A percentile compares a stretch with the other conserved stretches of the same genome.
These are phyloP conservation scores for Lasioglossum lativentre DNA, from an alignment of 2,888 invertebrate genomes.

Conservation along the genomic window DNA sequence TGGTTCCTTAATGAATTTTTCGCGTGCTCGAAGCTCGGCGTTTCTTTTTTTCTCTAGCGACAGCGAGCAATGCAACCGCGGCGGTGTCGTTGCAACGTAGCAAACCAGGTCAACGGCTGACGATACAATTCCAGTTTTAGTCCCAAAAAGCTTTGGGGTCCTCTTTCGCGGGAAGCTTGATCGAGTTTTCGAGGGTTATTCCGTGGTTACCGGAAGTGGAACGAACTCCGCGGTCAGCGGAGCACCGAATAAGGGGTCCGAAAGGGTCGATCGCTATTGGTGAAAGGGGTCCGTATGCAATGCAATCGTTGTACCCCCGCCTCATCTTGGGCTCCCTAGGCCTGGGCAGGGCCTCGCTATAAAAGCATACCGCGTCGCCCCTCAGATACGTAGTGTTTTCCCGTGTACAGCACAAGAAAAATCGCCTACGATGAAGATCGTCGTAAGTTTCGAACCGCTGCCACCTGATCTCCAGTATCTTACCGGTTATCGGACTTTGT, in stretches of 20 bases:
- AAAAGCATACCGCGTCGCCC: slow-evolving; percentile 83
- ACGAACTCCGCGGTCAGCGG: slow-evolving; percentile 16
- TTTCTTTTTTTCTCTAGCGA: slow-evolving; percentile 3
- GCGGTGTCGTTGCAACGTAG: not conserved
- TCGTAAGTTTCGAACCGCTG: slow-evolving; percentile 79
- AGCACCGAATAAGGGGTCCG: slow-evolving; percentile 73
- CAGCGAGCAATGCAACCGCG: not conserved
- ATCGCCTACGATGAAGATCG: slow-evolving; percentile 82
- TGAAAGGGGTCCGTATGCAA: slow-evolving; percentile 82
- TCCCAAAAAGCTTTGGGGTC: not conserved
- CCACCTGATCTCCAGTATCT: not conserved
- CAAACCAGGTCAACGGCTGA: slow-evolving; percentile 29
- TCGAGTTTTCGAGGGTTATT: slow-evolving; percentile 22
- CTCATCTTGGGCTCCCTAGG: slow-evolving; percentile 74
- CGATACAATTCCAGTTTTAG: not conserved
- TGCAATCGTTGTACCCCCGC: slow-evolving; percentile 80
- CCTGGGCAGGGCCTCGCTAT: slow-evolving; percentile 82
- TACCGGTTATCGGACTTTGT: not conserved
- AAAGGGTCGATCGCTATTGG: slow-evolving; percentile 77
- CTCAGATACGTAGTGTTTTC: slow-evolving; percentile 81
- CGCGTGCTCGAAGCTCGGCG: not conserved
- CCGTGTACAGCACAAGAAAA: slow-evolving; percentile 82
- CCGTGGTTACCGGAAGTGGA: slow-evolving; percentile 48
- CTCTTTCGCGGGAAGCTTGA: not conserved
- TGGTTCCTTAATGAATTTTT: slow-evolving; percentile 12